Percentiles rank a stretch among this genome's conserved stretches.
Evolutionary conservation across 2,888 invertebrate genomes (phyloP).

Genomic region (Ashinkailepas kermadecensis): DNA sequence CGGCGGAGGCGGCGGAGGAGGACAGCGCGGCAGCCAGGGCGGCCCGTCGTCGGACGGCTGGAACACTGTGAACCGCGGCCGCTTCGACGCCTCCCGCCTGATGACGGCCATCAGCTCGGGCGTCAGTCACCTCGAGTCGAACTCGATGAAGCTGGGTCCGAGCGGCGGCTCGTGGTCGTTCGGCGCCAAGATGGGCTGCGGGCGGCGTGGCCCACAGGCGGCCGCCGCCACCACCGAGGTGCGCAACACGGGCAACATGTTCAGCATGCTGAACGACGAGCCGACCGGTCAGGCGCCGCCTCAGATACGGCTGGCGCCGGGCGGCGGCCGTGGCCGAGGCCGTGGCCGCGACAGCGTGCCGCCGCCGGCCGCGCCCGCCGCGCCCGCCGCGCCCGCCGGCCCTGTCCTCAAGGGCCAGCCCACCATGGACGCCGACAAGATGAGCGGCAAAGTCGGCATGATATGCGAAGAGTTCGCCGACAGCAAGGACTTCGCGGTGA

Average conservation of each 20-base stretch:
- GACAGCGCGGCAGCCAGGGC: no score
- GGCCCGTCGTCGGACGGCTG: not conserved
- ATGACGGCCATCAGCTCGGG: not conserved
- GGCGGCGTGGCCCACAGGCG: not conserved
- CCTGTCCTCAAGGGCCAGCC: not conserved
- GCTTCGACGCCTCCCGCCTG: not conserved
- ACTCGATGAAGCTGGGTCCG: not conserved
- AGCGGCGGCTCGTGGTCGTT: slow-evolving; percentile 13
- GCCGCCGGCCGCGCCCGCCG: not conserved
- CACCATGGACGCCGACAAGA: not conserved
- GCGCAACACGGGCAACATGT: slow-evolving; percentile 10
- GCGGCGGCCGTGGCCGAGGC: not conserved
- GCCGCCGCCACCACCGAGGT: not conserved
- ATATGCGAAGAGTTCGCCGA: not conserved
- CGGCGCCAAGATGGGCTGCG: not conserved
- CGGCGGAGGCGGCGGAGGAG: no score
- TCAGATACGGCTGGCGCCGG: not conserved
- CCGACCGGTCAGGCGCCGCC: not conserved
- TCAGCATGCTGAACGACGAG: not conserved
- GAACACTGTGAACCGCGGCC: not conserved
- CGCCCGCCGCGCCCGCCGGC: not conserved
- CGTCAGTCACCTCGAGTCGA: not conserved
- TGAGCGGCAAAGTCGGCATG: not conserved
- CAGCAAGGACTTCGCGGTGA: not conserved
- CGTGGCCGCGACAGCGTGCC: not conserved